Evolutionary conservation across 1,140 invertebrate species (phyloP).

Genomic region (Bombus breviceps): DNA sequence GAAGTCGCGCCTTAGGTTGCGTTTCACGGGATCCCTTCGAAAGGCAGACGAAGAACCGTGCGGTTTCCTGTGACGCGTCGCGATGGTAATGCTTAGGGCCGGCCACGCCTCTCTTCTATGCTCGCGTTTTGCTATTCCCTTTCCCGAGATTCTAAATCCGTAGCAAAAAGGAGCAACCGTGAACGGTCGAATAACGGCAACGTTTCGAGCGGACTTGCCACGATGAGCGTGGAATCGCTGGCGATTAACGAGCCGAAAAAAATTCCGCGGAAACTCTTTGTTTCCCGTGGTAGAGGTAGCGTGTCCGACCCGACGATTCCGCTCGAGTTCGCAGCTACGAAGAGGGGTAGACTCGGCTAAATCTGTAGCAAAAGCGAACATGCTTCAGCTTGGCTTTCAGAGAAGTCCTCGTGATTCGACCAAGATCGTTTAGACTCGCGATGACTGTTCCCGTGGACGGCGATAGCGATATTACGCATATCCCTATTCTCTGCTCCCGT

Average conservation of each 20-base stretch:
- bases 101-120: conserved; percentile 20
- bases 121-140: conserved; percentile 40
- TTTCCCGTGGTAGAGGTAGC: background rate
- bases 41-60: background rate
- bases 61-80: background rate
- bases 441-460: background rate
- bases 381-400: background rate
- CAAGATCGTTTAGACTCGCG: background rate
- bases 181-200: conserved; percentile 20
- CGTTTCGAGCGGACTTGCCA: background rate
- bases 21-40: background rate
- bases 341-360: conserved; percentile 5
- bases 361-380: conserved; percentile 10
- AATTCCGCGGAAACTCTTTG: conserved; percentile 9
- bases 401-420: conserved; percentile 11
- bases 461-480: background rate
- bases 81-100: conserved; percentile 23
- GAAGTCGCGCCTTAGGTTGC: background rate
- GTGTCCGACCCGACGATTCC: background rate
- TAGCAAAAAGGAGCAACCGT: conserved; percentile 53
- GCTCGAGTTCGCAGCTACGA: background rate
- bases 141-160: conserved; percentile 61
- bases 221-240: conserved; percentile 3
- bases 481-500: background rate
- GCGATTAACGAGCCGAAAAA: conserved; percentile 22